These are phyloP conservation scores for Noctua comes DNA, from an alignment of 2,888 invertebrate genomes.

Conservation along the genomic window DNA sequence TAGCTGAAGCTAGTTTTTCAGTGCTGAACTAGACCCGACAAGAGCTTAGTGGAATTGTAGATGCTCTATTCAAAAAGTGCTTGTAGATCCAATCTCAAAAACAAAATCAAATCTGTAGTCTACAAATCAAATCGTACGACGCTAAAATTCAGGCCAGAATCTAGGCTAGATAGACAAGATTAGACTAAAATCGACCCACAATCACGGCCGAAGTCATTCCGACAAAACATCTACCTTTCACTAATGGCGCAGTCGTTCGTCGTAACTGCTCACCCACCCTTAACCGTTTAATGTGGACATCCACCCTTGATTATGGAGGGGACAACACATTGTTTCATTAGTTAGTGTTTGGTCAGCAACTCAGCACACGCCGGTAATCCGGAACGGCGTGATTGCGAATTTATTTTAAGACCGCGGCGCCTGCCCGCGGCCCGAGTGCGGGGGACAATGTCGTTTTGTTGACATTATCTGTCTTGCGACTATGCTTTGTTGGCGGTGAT, in stretches of 20 bases:
- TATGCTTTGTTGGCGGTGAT: neutral
- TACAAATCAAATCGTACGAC: neutral
- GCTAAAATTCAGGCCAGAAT: neutral
- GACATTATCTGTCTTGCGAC: conserved; percentile 16
- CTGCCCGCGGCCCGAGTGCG: neutral
- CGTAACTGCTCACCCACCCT: conserved; percentile 52
- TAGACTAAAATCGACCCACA: neutral
- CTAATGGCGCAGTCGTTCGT: conserved; percentile 30
- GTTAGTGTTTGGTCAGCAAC: conserved; percentile 79
- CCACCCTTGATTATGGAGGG: conserved; percentile 77
- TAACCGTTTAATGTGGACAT: conserved; percentile 72
- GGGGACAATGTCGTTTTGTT: conserved; percentile 14
- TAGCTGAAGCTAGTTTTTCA: neutral
- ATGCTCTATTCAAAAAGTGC: neutral
- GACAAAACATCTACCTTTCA: neutral
- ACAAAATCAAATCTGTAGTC: neutral
- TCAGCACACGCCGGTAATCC: conserved; percentile 73
- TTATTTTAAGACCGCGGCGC: conserved; percentile 59
- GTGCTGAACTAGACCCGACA: neutral
- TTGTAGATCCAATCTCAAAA: neutral
- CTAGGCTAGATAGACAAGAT: neutral
- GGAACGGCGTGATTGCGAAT: conserved; percentile 60
- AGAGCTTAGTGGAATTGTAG: neutral
- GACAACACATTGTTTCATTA: conserved; percentile 80
- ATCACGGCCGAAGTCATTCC: neutral